Evolutionary conservation across 2,888 invertebrate species (phyloP).

Genomic region (Phaedon cochleariae): DNA sequence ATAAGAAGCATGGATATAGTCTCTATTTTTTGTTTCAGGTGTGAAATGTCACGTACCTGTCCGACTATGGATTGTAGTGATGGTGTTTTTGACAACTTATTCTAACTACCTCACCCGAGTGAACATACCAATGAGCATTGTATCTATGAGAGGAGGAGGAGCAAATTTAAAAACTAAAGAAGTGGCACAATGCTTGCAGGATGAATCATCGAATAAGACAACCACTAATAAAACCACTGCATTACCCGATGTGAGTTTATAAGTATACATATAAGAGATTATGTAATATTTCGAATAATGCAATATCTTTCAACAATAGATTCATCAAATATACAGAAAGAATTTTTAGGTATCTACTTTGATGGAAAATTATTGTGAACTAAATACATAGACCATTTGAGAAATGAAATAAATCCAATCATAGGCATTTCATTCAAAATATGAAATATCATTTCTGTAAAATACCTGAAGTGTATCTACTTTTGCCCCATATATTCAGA

Average conservation of each 20-base stretch:
- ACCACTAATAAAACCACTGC: background rate
- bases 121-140: conserved; percentile 75
- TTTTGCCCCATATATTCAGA: too few relatives aligned
- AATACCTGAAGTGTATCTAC: too few relatives aligned
- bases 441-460: too few relatives aligned
- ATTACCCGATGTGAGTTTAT: conserved; percentile 31
- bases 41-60: conserved; percentile 36
- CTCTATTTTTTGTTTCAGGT: conserved; percentile 31
- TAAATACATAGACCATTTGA: too few relatives aligned
- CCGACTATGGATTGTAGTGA: conserved; percentile 65
- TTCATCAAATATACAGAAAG: too few relatives aligned
- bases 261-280: background rate
- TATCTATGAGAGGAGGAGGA: conserved; percentile 68
- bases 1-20: background rate
- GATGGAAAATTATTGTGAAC: too few relatives aligned
- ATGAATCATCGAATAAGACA: conserved; percentile 2
- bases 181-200: conserved; percentile 40
- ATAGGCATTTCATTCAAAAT: too few relatives aligned
- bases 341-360: too few relatives aligned
- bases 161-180: too few relatives aligned
- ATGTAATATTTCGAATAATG: too few relatives aligned
- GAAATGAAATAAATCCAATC: too few relatives aligned
- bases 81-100: conserved; percentile 77
- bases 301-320: too few relatives aligned
- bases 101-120: conserved; percentile 76